Percentiles rank a stretch among this genome's conserved stretches.
Conservation (phyloP, 2,797 vertebrate genomes). For the Betta splendens region DNA sequence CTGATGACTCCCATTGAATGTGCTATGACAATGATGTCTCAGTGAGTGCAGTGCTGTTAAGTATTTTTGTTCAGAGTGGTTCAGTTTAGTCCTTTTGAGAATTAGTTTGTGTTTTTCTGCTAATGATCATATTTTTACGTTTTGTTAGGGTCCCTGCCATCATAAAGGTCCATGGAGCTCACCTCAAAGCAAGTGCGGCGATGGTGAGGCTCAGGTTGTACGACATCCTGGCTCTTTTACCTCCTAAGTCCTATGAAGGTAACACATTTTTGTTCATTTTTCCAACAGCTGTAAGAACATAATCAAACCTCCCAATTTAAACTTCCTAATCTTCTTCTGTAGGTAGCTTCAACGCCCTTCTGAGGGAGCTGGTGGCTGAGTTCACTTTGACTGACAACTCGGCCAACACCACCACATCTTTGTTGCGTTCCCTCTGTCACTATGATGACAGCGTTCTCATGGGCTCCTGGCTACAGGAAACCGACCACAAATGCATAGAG, state of each 20-base stretch:
- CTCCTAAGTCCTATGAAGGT: slow-evolving; percentile 99
- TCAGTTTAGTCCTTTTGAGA: too few species aligned
- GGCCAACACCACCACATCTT: slow-evolving; percentile 96
- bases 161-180: slow-evolving; percentile 96
- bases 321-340: slow-evolving; percentile 34
- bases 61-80: too few species aligned
- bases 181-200: slow-evolving; percentile 98
- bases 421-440: slow-evolving; percentile 96
- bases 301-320: too few species aligned
- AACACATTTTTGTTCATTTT: slow-evolving; percentile 31
- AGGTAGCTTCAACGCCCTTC: slow-evolving; percentile 95
- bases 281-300: background rate
- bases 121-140: background rate
- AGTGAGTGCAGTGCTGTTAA: slow-evolving; percentile 85
- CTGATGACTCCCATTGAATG: slow-evolving; percentile 99
- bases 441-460: slow-evolving; percentile 98
- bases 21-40: slow-evolving; percentile 99
- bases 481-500: slow-evolving; percentile 98
- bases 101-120: rapidly evolving
- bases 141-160: slow-evolving; percentile 90
- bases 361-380: slow-evolving; percentile 96
- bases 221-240: slow-evolving; percentile 95
- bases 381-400: slow-evolving; percentile 99
- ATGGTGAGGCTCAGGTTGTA: slow-evolving; percentile 98
- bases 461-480: slow-evolving; percentile 98